Base-by-base conservation (phyloP, 2,888 invertebrate species). In the Sympetrum striolatum region DNA sequence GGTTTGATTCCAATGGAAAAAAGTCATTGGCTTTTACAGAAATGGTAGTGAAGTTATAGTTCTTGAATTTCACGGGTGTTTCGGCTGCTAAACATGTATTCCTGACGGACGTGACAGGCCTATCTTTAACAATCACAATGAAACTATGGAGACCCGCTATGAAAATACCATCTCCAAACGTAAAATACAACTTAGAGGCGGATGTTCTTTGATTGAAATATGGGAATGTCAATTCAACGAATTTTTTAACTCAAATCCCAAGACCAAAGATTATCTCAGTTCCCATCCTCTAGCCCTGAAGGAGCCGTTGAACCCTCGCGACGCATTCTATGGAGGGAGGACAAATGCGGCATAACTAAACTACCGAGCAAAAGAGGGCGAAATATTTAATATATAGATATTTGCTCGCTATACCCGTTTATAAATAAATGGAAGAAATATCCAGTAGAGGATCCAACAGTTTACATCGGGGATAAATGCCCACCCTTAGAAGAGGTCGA, bases 281-380 rank as follows among this genome's bases (percentile, higher is more conserved):
- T 3, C 18, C 10, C 3, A 58, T 12, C 58, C 58, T 22, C 22
- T 18, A 8, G 58, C 91, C 91, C 64, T 90, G 80, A 81, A 91
- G 12, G 91, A 91, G 90, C 80, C 90, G 35, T 80, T 92, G 58
- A 91, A 92, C 60, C 91, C 92, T 90, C 91, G 91, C 90, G 91
- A 92, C 81, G 91, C 91, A 64, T 92, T 92, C 90, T 92, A 91
- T 91, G 92, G 92, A 0, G 92, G 92, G 79, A 90, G 91, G 91
- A 92, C 92, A 18, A 91, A 92, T 90, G 91, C 91, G 25, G 91
- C 91, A 90, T 92, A 92, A 37, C 53, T 93, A 10, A 92, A 92
- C 64, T 90, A 92, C 79, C 91, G 92, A 80, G 91, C 90, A 0
- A 90, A 25, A 3, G 86, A 31, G 81, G n/a, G 10, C 18, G 58